A percentile compares a stretch with the other conserved stretches of the same genome.
These are phyloP conservation scores for Spongia lamella DNA, from an alignment of 37 sponge, comb jelly and placozoan genomes.

Conservation along the genomic window DNA sequence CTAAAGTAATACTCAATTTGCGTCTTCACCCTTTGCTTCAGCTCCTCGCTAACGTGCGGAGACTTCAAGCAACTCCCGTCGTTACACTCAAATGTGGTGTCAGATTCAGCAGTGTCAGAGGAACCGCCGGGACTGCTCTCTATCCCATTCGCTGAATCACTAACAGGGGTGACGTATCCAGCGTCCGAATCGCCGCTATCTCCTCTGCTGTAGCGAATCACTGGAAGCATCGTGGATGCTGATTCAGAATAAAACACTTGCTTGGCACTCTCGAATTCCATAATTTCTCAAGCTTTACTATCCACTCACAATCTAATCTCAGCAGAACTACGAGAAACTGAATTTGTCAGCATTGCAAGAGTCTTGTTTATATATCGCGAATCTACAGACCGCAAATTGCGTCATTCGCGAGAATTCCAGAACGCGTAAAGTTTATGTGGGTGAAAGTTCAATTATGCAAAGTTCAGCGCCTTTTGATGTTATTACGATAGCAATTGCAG, in stretches of 20 bases:
- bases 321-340: too few relatives aligned
- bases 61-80: not conserved
- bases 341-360: too few relatives aligned
- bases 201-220: not conserved
- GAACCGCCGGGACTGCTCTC: not conserved
- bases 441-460: too few relatives aligned
- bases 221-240: not conserved
- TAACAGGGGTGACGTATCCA: constrained; percentile 51
- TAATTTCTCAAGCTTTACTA: too few relatives aligned
- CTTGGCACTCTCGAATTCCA: too few relatives aligned
- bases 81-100: not conserved
- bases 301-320: too few relatives aligned
- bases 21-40: constrained; percentile 48
- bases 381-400: not conserved
- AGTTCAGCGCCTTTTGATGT: too few relatives aligned
- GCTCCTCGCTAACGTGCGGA: constrained; percentile 33
- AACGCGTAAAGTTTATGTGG: too few relatives aligned
- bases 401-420: not conserved
- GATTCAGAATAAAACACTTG: too few relatives aligned
- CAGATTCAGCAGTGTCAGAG: not conserved
- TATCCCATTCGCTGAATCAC: constrained; percentile 10
- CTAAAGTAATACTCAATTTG: constrained; percentile 97
- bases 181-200: constrained; percentile 58
- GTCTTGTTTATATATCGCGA: not conserved
- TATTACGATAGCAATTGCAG: too few relatives aligned